Conservation (phyloP, 2,888 invertebrate genomes). For the Amiota minor region DNA sequence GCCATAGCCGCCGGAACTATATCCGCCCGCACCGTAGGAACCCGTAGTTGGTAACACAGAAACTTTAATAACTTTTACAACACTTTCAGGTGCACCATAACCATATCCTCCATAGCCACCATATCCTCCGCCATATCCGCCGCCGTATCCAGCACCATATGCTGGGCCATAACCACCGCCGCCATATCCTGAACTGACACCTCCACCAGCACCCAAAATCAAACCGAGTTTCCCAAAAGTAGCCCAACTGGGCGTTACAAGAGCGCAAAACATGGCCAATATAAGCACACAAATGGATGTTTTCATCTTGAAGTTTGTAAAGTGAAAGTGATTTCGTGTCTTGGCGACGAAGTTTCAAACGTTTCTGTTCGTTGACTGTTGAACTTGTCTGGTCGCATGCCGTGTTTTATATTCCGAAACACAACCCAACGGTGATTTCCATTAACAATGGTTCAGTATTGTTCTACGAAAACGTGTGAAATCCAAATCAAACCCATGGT, state of each 20-base stretch:
- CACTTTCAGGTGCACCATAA: slow-evolving; percentile 38
- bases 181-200: slow-evolving; percentile 32
- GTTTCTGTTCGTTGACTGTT: slow-evolving; percentile 50
- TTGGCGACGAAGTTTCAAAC: not conserved
- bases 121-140: slow-evolving; percentile 42
- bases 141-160: slow-evolving; percentile 40
- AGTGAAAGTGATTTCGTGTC: not conserved
- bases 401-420: slow-evolving; percentile 51
- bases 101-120: slow-evolving; percentile 44
- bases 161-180: slow-evolving; percentile 43
- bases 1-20: slow-evolving; percentile 41
- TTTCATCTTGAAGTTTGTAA: slow-evolving; percentile 47
- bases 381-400: slow-evolving; percentile 47
- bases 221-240: slow-evolving; percentile 62
- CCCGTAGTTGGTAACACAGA: slow-evolving; percentile 33
- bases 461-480: slow-evolving; percentile 55
- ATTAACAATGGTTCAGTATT: slow-evolving; percentile 54
- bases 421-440: not conserved
- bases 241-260: slow-evolving; percentile 51
- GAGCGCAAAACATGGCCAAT: slow-evolving; percentile 35
- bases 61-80: slow-evolving; percentile 28
- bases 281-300: slow-evolving; percentile 36
- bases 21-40: slow-evolving; percentile 43
- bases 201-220: slow-evolving; percentile 49
- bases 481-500: slow-evolving; percentile 37